A percentile compares a stretch with the other conserved stretches of the same genome.
Conservation (phyloP, 2,113 vertebrate species). For the Dasypus novemcinctus region DNA sequence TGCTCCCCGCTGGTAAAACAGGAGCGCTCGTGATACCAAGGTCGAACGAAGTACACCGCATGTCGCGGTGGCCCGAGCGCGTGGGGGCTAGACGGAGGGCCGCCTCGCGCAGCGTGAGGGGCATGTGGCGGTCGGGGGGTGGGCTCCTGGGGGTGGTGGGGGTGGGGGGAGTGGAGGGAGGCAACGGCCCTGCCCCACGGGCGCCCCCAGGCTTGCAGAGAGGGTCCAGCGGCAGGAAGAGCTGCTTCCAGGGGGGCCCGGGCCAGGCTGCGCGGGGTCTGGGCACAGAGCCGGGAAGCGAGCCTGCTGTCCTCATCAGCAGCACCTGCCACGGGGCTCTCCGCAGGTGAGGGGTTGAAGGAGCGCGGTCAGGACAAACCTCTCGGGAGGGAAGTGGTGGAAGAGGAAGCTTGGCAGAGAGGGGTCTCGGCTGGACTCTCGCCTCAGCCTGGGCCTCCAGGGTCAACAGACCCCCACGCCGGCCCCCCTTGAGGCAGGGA, state of each 20-base stretch:
- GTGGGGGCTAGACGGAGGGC: not conserved
- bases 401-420: not conserved
- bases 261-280: not conserved
- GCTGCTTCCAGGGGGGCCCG: not conserved
- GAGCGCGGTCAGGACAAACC: not conserved
- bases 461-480: not conserved
- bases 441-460: not conserved
- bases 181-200: not conserved
- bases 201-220: not conserved
- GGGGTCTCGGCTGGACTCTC: not conserved
- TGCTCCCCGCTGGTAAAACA: not conserved
- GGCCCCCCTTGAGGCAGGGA: not conserved
- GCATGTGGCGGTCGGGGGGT: not conserved
- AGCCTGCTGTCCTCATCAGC: not conserved
- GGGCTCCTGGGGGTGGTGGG: not conserved
- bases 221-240: not conserved
- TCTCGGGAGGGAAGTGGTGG: not conserved
- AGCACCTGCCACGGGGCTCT: not conserved
- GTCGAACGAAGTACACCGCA: not conserved
- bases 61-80: not conserved
- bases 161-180: not conserved
- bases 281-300: not conserved
- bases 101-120: not conserved
- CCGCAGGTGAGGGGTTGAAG: not conserved
- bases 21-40: not conserved